Evolutionary conservation across 2,797 vertebrate genomes (phyloP), one percentile per base, ranked within the genome.

Genomic region (Trematomus bernacchii): DNA sequence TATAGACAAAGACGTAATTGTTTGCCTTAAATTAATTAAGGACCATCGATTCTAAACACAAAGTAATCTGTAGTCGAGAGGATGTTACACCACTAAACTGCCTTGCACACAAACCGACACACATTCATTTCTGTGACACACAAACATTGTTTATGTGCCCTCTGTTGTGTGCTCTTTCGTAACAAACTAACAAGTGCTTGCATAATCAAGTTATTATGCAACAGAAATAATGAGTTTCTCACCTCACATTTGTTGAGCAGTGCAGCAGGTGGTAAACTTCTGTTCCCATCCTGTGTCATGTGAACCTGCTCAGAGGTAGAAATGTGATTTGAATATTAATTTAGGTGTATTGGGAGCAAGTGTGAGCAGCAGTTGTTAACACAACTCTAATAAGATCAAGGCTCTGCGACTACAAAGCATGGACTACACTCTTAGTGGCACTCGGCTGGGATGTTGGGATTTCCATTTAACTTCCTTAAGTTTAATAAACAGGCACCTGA

Each of bases 201-300:
- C 76, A 85, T 85, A 82, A 89, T 87, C 54, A 74, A 71, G 33
- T 65, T 83, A 87, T 91, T 86, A 85, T 79, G 46, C 44, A 71
- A 63, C 27, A n/a, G 68, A 83, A 79, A 85, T 85, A 84, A 80
- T 55, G 54, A 83, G 80, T 10, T 71, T 60, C 78, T 85, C 87
- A 90, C 80, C 83, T 86, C 85, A 59, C 74, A 79, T 87, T 88
- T 84, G 80, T 80, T 51, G 55, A 85, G 72, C 82, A 14, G 30
- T 55, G 67, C 72, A 76, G 87, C 87, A 80, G 80, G 78, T 91
- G 88, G 81, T 77, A 60, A 88, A 76, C 83, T 47, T 84, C 59
- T 79, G 72, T 82, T 89, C 59, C 72, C 68, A 73, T 82, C 77
- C 30, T 67, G 67, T 66, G 83, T 75, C 70, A 79, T 83, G 52